Base-by-base conservation (phyloP, 2,888 invertebrate genomes). In the Drosophila mimica region DNA sequence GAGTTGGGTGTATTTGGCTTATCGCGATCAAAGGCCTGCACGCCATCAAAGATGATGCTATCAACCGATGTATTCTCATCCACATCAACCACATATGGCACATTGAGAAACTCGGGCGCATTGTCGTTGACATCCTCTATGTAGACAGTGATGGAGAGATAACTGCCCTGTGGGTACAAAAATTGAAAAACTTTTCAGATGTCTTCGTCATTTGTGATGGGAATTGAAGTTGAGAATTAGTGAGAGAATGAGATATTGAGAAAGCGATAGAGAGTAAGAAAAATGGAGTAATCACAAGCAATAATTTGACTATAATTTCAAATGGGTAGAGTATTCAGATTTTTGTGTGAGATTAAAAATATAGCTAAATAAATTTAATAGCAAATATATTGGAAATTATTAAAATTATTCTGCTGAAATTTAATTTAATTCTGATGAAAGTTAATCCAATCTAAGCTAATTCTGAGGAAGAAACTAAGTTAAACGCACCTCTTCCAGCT, bases 111-210 rank as follows among this genome's bases (percentile, higher is more conserved):
- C 89, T 95, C 94, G 0, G 97, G 97, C 1, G 95, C 94, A 92
- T 97, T 97, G 93, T 97, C 97, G 91, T 98, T 98, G 49, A 97
- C 95, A 91, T 98, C 97, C 92, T 97, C 97, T 8, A 98, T 96
- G 92, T 97, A 97, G 7, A 97, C 97, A 6, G 97, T 97, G 76
- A 97, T 96, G 3, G 97, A 96, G 30, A 97, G 94, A 82, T 96
- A 97, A 58, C 97, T 96, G 89, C 96, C 96, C 97, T 97, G 94
- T 34, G 57, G 25, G 43, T 25, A 33, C 13, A 53, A 48, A 40
- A 56, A 54, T 36, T 4, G 11, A 33, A 0, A 49, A 57, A n/a
- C 11, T 51, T 28, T 51, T 30, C 11, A 28, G n/a, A 30, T 33
- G 3, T 8, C n/a, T 28, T 8, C 2, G n/a, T 9, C 4, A 9